phyloP scores from a whole-genome alignment of 2,797 vertebrate genomes.

The Leucoraja ocellata region DNA sequence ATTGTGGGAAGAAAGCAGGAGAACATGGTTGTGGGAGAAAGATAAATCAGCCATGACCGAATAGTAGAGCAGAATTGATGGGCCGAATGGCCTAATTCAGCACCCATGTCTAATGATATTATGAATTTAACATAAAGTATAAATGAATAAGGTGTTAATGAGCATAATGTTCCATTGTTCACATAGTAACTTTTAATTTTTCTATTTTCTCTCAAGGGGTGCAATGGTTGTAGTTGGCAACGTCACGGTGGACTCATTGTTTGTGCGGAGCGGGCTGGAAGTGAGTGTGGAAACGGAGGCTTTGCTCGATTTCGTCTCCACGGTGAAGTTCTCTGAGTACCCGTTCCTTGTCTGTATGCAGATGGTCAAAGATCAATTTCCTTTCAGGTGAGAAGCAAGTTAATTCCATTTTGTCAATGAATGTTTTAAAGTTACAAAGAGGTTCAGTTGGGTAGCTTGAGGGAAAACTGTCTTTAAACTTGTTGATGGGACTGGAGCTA shows the following conservation, averaged over 20 bases:
- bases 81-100: too few relatives aligned
- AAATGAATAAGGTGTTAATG: not conserved
- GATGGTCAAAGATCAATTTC: slow-evolving; percentile 82
- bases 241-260: slow-evolving; percentile 77
- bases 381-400: slow-evolving; percentile 69
- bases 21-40: too few relatives aligned
- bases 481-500: not conserved
- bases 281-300: slow-evolving; percentile 75
- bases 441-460: not conserved
- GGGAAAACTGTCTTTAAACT: not conserved
- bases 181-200: not conserved
- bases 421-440: not conserved
- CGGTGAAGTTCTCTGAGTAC: slow-evolving; percentile 92
- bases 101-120: too few relatives aligned
- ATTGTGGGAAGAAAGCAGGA: too few relatives aligned
- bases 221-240: slow-evolving; percentile 69
- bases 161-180: not conserved
- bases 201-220: slow-evolving; percentile 58
- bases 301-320: slow-evolving; percentile 80
- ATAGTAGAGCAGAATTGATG: too few relatives aligned
- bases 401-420: not conserved
- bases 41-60: too few relatives aligned
- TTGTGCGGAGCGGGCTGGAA: slow-evolving; percentile 75
- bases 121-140: not conserved
- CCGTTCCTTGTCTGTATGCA: slow-evolving; percentile 95